Evolutionary conservation across 2,113 vertebrate species (phyloP).

Genomic region (Oxyura jamaicensis): DNA sequence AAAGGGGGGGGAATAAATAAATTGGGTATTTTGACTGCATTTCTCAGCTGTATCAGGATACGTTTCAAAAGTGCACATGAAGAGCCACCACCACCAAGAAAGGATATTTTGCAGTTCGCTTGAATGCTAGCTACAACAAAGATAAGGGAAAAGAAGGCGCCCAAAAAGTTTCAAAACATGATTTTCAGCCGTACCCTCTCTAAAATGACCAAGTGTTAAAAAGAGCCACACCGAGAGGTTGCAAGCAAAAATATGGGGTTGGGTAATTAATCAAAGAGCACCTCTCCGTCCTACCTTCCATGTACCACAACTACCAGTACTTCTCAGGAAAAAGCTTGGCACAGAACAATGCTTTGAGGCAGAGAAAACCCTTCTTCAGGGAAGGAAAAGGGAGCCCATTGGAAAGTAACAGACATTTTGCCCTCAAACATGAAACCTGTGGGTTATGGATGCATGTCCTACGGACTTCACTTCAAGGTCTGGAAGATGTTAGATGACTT

Average conservation of each 20-base stretch:
- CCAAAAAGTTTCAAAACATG: neutral
- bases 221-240: neutral
- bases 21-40: neutral
- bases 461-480: neutral
- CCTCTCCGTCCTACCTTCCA: neutral
- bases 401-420: neutral
- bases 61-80: neutral
- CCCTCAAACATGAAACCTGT: neutral
- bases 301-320: neutral
- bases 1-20: no score
- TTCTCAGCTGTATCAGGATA: neutral
- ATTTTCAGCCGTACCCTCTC: neutral
- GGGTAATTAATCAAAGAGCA: neutral
- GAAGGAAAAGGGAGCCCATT: neutral
- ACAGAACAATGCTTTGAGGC: neutral
- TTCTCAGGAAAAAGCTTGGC: neutral
- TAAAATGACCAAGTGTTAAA: neutral
- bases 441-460: accelerated
- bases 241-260: neutral
- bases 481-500: accelerated
- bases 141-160: neutral
- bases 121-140: neutral
- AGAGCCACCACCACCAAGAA: neutral
- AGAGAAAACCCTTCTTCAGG: neutral
- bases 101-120: neutral